Conservation (phyloP, 2,113 vertebrate genomes). For the Nansenia antarctica region DNA sequence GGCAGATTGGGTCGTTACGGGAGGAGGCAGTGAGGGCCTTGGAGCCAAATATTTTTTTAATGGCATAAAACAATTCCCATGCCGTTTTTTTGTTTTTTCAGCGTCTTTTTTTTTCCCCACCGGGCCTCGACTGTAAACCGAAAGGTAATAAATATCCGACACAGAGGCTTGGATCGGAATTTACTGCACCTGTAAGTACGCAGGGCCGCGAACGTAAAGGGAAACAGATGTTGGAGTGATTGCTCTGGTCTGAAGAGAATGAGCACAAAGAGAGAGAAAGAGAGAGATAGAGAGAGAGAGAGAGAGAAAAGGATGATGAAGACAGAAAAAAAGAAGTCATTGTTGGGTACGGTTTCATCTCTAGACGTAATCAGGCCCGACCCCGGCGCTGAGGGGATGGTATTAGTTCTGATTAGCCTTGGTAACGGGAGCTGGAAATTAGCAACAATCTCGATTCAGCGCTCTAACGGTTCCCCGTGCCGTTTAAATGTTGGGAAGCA, state of each 20-base stretch:
- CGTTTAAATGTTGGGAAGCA: conserved; percentile 52
- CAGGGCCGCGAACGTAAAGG: conserved; percentile 62
- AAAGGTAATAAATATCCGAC: conserved; percentile 74
- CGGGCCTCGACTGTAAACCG: conserved; percentile 57
- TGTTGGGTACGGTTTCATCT: conserved; percentile 63
- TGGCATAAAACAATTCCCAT: conserved; percentile 61
- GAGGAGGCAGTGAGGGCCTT: conserved; percentile 40
- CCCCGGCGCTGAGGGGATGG: conserved; percentile 7
- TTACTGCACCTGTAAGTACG: conserved; percentile 79
- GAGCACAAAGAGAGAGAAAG: conserved; percentile 26
- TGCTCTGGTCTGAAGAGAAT: conserved; percentile 24
- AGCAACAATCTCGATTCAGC: conserved; percentile 59
- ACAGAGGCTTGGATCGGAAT: conserved; percentile 69
- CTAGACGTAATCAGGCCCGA: conserved; percentile 33
- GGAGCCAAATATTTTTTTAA: conserved; percentile 61
- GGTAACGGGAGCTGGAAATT: conserved; percentile 38
- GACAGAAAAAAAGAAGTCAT: conserved; percentile 48
- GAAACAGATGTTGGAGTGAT: conserved; percentile 69
- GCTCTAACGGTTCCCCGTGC: conserved; percentile 36
- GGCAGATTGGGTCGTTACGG: conserved; percentile 49
- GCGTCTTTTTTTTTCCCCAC: background rate
- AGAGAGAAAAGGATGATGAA: no score
- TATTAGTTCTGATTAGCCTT: conserved; percentile 46
- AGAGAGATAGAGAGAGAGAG: no score
- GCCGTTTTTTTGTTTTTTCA: conserved; percentile 33